Base-by-base conservation (phyloP, 2,113 vertebrate species). In the Otolemur garnettii region DNA sequence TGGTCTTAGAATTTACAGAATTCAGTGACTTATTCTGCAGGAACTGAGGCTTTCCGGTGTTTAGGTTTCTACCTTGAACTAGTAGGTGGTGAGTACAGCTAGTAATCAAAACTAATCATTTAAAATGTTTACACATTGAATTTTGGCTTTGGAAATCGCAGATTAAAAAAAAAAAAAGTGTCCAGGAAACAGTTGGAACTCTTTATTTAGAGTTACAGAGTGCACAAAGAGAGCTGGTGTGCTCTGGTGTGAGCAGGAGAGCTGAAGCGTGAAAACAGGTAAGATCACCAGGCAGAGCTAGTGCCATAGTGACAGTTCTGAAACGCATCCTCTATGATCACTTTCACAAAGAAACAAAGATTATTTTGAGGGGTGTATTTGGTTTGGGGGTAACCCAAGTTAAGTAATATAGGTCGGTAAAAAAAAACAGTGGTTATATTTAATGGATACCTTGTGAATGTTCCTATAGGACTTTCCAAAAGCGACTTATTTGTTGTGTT, bases 401-500 rank as follows among this genome's bases (percentile, higher is more conserved):
- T 75, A 93, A 78, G 28, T 91, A 72, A 74, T 38, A 89, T 11
- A 11, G 18, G 5, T 57, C 2, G 35, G 17, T 74, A 28, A 38
- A 38, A 38, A 38, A 38, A 82, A 78, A 2, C 42, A 84, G 1
- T 59, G 18, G 33, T 90, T 84, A 59, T 22, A 53, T 71, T 86
- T 94, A 90, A 66, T 72, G 85, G 88, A 42, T 35, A 81, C 66
- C 66, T 74, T 18, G 38, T 53, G 55, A 26, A 69, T 85, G n/a
- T 38, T 64, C 60, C 66, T 42, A 10, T 0, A 81, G 74, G 11
- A 96, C 62, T 78, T 77, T 72, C 13, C 53, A 85, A 81, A 75
- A 94, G 79, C 68, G 55, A 66, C 88, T 71, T 50, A 87, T 62
- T 96, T 24, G 83, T 12, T 28, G 28, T 68, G 9, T 88, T 87